Percentiles rank a stretch among this genome's conserved stretches.
Evolutionary conservation across 2,113 vertebrate genomes (phyloP).

Genomic region (Triplophysa dalaica): DNA sequence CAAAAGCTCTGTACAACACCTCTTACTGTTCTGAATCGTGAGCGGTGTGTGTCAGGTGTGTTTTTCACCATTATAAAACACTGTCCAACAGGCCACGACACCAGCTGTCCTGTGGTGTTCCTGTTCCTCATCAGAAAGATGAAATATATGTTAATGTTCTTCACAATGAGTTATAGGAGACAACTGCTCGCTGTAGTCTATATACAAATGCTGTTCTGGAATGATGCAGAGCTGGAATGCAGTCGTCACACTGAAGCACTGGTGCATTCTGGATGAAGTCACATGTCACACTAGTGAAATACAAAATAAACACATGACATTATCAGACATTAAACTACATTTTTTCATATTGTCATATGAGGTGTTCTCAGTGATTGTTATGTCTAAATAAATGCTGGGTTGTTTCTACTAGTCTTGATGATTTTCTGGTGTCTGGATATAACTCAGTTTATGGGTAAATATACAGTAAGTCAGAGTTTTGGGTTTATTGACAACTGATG

Average conservation of each 20-base stretch:
- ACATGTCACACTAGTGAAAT: conserved; percentile 22
- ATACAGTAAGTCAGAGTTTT: too few species aligned
- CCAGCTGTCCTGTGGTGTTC: background rate
- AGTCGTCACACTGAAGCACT: conserved; percentile 9
- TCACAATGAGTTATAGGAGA: background rate
- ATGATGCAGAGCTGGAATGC: conserved; percentile 27
- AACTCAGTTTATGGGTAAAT: too few species aligned
- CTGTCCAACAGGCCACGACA: conserved; percentile 9
- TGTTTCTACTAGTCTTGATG: too few species aligned
- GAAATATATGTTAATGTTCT: conserved; percentile 9
- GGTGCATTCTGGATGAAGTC: background rate
- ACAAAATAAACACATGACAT: background rate
- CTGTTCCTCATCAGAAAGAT: background rate
- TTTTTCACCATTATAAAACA: background rate
- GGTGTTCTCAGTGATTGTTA: too few species aligned
- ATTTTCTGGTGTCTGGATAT: too few species aligned
- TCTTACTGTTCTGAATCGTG: background rate
- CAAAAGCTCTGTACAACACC: background rate
- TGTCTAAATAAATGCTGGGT: too few species aligned
- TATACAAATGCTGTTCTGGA: conserved; percentile 25
- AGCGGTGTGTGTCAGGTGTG: background rate
- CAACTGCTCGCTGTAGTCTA: background rate
- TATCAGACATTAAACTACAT: background rate
- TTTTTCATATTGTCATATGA: too few species aligned
- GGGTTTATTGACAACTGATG: too few species aligned